Evolutionary conservation across 2,888 invertebrate genomes (phyloP), one percentile per base, ranked within the genome.

Genomic region (Calameuta filiformis): DNA sequence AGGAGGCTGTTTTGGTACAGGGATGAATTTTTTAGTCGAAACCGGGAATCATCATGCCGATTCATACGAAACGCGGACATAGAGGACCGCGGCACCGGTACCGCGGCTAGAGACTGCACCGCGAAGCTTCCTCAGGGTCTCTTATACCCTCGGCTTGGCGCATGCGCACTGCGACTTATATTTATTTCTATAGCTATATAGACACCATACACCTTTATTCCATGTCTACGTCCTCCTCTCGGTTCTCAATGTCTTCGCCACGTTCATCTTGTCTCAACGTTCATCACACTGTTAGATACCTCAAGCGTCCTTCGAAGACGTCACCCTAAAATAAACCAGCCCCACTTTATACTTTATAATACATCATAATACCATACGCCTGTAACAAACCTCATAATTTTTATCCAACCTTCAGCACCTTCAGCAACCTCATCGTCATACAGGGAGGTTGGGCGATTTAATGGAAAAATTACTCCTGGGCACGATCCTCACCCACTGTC

Each of bases 61-160:
- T 34, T 71, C 71, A 71, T 34, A 71, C 31, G 71, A 34, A 31
- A 31, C 34, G 33, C 33, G 33, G 71, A 71, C 31, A 71, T 34
- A 71, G 34, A 71, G 56, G 6, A 71, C 71, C 71, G 71, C 71
- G 71, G 71, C 34, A 71, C 71, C 71, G 71, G 71, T 71, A 71
- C 71, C 71, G 71, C 71, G 71, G 71, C 71, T 71, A 71, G 34
- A 71, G 23, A 71, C 71, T 71, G 71, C 31, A 34, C 31, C 71
- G 71, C 71, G 31, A 71, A 34, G 31, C 34, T 33, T 31, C 12
- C 33, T 34, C 15, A 12, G 33, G 34, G 33, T 71, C 71, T 71
- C 34, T 71, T 71, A 71, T 71, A 71, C 71, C 71, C 71, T 71
- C 71, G 31, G 71, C 23, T 56, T 31, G 71, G 4, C 71, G 71